phyloP scores from a whole-genome alignment of 2,888 invertebrate species.

The Dastarcus helophoroides region DNA sequence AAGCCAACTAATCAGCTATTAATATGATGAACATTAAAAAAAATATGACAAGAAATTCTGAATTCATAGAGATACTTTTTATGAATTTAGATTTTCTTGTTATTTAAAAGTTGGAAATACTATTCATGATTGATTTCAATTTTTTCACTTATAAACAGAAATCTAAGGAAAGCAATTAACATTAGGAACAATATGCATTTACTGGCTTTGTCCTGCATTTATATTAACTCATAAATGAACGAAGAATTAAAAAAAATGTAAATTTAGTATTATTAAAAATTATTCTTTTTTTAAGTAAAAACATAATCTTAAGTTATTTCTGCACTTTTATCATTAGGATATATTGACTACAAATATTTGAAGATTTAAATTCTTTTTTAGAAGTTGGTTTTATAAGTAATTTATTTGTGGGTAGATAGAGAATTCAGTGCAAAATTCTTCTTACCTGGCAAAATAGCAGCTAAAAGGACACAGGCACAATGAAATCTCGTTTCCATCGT shows the following conservation, averaged over 20 bases:
- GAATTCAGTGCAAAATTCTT: constrained; percentile 4
- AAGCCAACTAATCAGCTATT: too few relatives aligned
- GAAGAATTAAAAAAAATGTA: neutral
- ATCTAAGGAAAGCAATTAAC: too few relatives aligned
- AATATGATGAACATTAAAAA: too few relatives aligned
- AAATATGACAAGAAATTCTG: too few relatives aligned
- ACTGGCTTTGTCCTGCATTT: too few relatives aligned
- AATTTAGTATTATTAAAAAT: constrained; percentile 1
- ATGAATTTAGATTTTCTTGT: too few relatives aligned
- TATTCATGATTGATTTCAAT: too few relatives aligned
- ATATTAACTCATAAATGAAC: too few relatives aligned
- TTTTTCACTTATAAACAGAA: too few relatives aligned
- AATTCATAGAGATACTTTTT: too few relatives aligned
- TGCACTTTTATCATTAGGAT: neutral
- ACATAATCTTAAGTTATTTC: neutral
- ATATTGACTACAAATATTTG: neutral
- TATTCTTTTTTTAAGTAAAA: constrained; percentile 1
- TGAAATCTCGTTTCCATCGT: constrained; percentile 23
- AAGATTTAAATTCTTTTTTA: neutral
- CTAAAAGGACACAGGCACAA: constrained; percentile 22
- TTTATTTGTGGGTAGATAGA: neutral
- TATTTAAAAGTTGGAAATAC: too few relatives aligned
- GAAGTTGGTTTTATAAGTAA: neutral
- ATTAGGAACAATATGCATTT: too few relatives aligned
- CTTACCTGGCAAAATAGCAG: constrained; percentile 23